Conservation (phyloP, 2,113 vertebrate genomes). For the Pantherophis guttatus region DNA sequence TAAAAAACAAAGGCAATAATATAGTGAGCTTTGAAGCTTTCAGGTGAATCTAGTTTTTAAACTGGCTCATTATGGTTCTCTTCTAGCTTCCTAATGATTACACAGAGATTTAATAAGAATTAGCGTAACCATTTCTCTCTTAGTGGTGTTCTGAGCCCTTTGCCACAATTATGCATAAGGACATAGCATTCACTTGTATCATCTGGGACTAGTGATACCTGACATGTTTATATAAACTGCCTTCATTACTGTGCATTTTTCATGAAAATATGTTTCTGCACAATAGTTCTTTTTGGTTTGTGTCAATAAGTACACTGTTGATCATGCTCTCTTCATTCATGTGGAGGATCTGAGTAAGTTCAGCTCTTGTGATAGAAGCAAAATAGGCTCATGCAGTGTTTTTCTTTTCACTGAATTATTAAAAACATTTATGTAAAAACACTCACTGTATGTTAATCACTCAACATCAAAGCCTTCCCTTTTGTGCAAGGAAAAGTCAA, state of each 20-base stretch:
- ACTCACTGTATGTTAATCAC: neutral
- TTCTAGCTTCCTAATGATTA: neutral
- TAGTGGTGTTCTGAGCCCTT: neutral
- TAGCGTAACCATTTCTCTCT: neutral
- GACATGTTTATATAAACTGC: conserved; percentile 38
- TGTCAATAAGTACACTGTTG: conserved; percentile 20
- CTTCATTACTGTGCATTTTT: conserved; percentile 22
- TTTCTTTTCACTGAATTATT: neutral
- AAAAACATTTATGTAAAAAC: conserved; percentile 13
- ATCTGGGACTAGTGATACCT: neutral
- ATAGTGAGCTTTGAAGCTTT: neutral
- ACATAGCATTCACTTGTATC: neutral
- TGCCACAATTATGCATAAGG: neutral
- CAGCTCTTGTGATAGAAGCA: rapidly evolving
- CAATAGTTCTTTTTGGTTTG: conserved; percentile 16
- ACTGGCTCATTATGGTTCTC: neutral
- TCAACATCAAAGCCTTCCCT: neutral
- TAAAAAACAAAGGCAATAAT: conserved; percentile 20
- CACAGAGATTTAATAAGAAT: rapidly evolving
- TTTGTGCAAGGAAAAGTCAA: neutral
- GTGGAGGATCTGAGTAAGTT: neutral
- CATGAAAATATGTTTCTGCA: neutral
- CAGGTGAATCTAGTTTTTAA: neutral
- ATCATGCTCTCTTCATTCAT: neutral
- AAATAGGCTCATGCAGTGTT: neutral